phyloP scores from a whole-genome alignment of 2,888 invertebrate species.

The Limenitis arthemis region DNA sequence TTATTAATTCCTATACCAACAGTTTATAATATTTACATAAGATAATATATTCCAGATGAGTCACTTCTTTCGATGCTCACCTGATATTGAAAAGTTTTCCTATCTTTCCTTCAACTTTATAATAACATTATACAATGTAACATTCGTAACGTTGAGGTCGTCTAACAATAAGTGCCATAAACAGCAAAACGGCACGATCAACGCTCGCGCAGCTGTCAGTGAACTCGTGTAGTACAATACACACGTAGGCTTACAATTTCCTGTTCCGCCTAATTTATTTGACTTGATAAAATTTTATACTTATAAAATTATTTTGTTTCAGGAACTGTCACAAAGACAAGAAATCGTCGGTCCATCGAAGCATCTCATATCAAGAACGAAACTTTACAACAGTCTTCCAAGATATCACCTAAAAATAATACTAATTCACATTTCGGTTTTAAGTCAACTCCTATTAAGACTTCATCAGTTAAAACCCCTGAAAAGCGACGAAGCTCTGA shows the following conservation, averaged over 20 bases:
- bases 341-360: conserved; percentile 54
- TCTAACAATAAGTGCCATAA: conserved; percentile 43
- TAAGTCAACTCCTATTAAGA: conserved; percentile 47
- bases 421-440: conserved; percentile 52
- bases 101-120: conserved; percentile 23
- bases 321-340: conserved; percentile 54
- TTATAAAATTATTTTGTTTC: conserved; percentile 44
- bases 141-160: conserved; percentile 29
- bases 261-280: conserved; percentile 37
- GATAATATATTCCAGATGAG: background rate
- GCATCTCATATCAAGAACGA: conserved; percentile 59
- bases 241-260: conserved; percentile 49
- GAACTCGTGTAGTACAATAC: conserved; percentile 56
- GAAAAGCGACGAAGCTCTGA: conserved; percentile 56
- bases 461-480: conserved; percentile 38
- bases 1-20: background rate
- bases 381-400: conserved; percentile 64
- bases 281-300: background rate
- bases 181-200: conserved; percentile 45
- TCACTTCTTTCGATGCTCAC: conserved; percentile 5
- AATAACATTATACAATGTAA: conserved; percentile 32
- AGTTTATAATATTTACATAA: background rate
- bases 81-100: conserved; percentile 14
- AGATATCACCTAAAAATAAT: conserved; percentile 57
- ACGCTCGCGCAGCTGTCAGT: conserved; percentile 50